Percentiles rank a stretch among this genome's conserved stretches.
These are phyloP conservation scores for Drosophila gaucha DNA, from an alignment of 2,888 invertebrate genomes.

Conservation along the genomic window DNA sequence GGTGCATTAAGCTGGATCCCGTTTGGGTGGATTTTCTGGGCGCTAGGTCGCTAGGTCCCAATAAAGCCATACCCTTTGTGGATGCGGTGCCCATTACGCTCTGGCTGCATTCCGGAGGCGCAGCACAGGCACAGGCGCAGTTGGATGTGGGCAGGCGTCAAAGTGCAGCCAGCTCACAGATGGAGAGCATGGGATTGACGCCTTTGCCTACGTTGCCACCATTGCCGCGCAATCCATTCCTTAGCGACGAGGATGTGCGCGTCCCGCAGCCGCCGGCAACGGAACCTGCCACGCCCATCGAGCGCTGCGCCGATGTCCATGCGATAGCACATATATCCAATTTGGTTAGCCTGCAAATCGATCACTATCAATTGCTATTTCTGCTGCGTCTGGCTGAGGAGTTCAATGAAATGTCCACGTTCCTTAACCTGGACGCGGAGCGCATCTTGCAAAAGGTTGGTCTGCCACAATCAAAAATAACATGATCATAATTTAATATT, in stretches of 20 bases:
- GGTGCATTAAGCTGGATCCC: conserved; percentile 95
- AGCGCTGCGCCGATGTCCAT: conserved; percentile 88
- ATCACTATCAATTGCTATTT: conserved; percentile 97
- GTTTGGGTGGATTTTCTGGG: conserved; percentile 97
- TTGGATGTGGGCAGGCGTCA: conserved; percentile 52
- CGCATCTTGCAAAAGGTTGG: conserved; percentile 87
- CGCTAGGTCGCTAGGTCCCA: conserved; percentile 90
- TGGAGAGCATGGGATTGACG: conserved; percentile 66
- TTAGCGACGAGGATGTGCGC: conserved; percentile 79
- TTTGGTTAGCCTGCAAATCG: conserved; percentile 94
- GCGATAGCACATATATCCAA: conserved; percentile 93
- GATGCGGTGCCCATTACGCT: conserved; percentile 95
- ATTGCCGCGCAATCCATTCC: conserved; percentile 81
- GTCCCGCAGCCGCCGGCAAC: conserved; percentile 40
- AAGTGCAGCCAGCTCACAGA: conserved; percentile 57
- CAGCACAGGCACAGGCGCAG: conserved; percentile 76
- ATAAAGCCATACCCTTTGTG: conserved; percentile 91
- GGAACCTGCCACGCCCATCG: conserved; percentile 85
- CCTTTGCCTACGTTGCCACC: conserved; percentile 63
- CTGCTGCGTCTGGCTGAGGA: conserved; percentile 93
- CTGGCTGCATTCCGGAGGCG: conserved; percentile 88
- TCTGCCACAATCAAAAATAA: background rate
- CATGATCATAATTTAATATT: background rate
- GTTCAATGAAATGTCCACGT: conserved; percentile 91
- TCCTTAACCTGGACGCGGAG: conserved; percentile 91